Conservation (phyloP, 2,113 vertebrate genomes). For the Chionomys nivalis region DNA sequence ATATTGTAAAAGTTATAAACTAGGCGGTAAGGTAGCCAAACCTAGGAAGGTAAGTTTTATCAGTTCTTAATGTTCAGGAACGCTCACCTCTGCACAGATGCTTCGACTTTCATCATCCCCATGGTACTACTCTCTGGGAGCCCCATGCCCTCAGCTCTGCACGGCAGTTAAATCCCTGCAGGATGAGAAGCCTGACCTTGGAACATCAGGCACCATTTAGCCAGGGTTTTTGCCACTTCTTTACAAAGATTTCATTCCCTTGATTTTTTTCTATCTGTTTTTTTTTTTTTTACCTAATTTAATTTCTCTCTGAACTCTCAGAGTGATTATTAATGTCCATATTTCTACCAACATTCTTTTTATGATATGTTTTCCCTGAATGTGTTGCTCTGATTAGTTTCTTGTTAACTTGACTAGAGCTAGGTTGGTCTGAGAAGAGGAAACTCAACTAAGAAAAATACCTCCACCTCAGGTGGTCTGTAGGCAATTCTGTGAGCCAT, state of each 20-base stretch:
- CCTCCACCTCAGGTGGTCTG: neutral
- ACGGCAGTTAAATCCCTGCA: neutral
- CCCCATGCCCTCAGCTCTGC: neutral
- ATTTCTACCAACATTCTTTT: neutral
- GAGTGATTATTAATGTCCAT: neutral
- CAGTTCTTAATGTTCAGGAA: neutral
- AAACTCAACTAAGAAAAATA: neutral
- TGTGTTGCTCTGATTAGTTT: neutral
- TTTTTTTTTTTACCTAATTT: neutral
- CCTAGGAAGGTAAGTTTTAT: neutral
- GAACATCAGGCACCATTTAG: neutral
- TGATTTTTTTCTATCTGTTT: neutral
- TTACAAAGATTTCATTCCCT: neutral
- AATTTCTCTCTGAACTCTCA: neutral
- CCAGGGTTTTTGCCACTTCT: neutral
- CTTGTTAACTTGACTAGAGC: neutral
- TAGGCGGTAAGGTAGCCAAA: neutral
- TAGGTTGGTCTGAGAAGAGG: neutral
- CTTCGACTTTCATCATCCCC: neutral
- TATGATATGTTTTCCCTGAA: neutral
- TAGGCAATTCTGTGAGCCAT: neutral
- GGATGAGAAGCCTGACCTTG: neutral
- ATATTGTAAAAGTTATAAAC: neutral
- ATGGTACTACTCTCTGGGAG: too few relatives aligned
- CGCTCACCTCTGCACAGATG: neutral